phyloP scores from a whole-genome alignment of 64 coral and sea anemone species.

The Porites lutea region DNA sequence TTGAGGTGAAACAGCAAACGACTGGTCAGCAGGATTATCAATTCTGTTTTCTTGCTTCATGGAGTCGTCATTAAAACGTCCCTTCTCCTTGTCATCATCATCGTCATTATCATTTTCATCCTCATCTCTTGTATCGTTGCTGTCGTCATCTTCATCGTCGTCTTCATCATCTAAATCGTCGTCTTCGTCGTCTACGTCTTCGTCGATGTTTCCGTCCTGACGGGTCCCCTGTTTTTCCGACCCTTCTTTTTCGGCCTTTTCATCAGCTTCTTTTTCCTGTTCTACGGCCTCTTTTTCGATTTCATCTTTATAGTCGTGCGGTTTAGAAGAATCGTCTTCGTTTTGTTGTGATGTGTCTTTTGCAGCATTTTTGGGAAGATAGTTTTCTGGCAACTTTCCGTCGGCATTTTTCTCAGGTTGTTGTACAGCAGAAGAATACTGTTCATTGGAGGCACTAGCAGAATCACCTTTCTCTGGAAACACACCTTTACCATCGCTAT shows the following conservation, averaged over 20 bases:
- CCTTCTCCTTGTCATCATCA: background rate
- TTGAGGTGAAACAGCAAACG: constrained; percentile 34
- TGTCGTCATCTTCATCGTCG: background rate
- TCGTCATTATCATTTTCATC: background rate
- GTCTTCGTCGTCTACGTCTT: background rate
- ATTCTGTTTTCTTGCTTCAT: background rate
- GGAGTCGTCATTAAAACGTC: background rate
- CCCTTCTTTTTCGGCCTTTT: constrained; percentile 6
- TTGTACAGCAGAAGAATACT: background rate
- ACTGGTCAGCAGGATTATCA: constrained; percentile 7
- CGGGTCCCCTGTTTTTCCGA: background rate
- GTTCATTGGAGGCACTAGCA: background rate
- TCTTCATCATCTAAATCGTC: constrained; percentile 9
- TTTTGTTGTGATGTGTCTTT: background rate
- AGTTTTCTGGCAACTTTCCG: background rate
- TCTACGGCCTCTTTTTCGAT: constrained; percentile 65
- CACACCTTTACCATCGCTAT: background rate
- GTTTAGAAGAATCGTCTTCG: background rate
- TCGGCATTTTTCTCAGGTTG: background rate
- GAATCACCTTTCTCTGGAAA: background rate
- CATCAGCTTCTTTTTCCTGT: constrained; percentile 47
- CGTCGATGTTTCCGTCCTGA: background rate
- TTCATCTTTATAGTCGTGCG: constrained; percentile 54
- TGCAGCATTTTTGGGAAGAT: background rate
- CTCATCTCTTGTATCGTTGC: background rate